Percentiles rank a stretch among this genome's conserved stretches.
phyloP scores from a whole-genome alignment of 2,888 invertebrate genomes.

The Keiferia lycopersicella region DNA sequence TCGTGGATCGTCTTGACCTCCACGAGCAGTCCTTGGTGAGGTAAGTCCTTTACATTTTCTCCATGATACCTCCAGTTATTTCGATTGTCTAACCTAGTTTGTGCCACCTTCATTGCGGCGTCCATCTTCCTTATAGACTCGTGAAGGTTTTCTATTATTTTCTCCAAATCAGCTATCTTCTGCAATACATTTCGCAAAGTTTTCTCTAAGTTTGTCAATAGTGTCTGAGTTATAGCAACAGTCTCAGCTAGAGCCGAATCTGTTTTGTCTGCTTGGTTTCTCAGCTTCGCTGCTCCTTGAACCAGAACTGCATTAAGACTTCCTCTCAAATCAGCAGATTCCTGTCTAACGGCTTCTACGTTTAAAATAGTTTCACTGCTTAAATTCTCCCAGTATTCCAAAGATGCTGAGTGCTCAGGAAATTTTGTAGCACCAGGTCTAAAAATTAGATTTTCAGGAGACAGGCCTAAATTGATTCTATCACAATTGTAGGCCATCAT shows the following conservation, averaged over 20 bases:
- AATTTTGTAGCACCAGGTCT: conserved; percentile 90
- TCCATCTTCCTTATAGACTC: conserved; percentile 88
- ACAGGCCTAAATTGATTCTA: conserved; percentile 84
- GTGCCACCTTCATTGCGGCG: conserved; percentile 92
- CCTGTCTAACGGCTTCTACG: conserved; percentile 88
- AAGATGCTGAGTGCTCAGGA: conserved; percentile 84
- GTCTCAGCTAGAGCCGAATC: conserved; percentile 89
- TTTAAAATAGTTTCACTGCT: conserved; percentile 89
- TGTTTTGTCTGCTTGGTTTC: conserved; percentile 90
- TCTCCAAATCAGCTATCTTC: conserved; percentile 89
- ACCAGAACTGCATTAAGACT: conserved; percentile 87
- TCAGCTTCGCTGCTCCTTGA: conserved; percentile 89
- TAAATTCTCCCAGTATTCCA: conserved; percentile 92
- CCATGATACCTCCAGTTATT: conserved; percentile 87
- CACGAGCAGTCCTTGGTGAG: conserved; percentile 88
- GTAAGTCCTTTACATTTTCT: conserved; percentile 91
- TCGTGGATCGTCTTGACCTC: conserved; percentile 88
- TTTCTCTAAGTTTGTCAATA: conserved; percentile 86
- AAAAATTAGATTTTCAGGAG: conserved; percentile 86
- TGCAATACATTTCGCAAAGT: conserved; percentile 86
- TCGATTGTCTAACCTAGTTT: conserved; percentile 91
- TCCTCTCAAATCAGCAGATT: conserved; percentile 86
- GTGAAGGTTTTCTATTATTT: conserved; percentile 85
- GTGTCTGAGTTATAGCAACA: conserved; percentile 88
- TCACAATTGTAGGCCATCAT: conserved; percentile 90